Evolutionary conservation across 2,888 invertebrate species (phyloP), one percentile per base, ranked within the genome.

Genomic region (Oscheius sp.): DNA sequence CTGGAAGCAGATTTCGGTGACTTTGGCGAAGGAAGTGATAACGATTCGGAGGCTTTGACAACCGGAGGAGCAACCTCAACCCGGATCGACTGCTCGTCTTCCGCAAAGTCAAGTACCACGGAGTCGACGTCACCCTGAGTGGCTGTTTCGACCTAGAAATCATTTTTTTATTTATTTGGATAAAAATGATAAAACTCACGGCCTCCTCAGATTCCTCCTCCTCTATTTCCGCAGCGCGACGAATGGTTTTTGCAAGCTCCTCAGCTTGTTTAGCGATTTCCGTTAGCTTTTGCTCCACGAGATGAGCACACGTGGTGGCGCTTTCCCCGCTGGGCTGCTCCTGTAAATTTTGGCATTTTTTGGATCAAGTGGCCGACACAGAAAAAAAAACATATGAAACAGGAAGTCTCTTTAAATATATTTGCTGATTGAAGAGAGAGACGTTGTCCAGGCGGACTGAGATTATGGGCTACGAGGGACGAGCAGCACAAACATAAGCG

Each of bases 191-290:
- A 41, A 16, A 56, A 69, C 46, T 61, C 21, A 61, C 61, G 16
- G 58, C 58, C 16, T 59, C 59, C 13, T 59, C 59, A n/a, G 59
- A 35, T 25, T 66, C 66, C 2, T 66, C 66, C 6, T 63, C 45
- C n/a, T 66, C 52, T 16, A 52, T 21, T n/a, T 66, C 55, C 1
- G 55, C 55, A 18, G 72, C 66, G 1, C 56, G 35, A 7, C 66
- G 53, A 16, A 72, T 66, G 13, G 64, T 41, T 27, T 56, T 55
- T 18, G 72, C 72, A 7, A 72, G 55, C 41, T 66, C 56, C 21
- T 72, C 64, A 27, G 72, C 72, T 21, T 72, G 72, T 45, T 43
- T 46, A 3, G 72, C 72, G 64, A 72, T 66, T n/a, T 72, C 72
- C 41, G 49, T 66, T 29, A 72, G 56, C 41, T 72, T 72, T 55